These are phyloP conservation scores for Diploscapter pachys DNA, from an alignment of 1,140 invertebrate genomes.

Conservation along the genomic window DNA sequence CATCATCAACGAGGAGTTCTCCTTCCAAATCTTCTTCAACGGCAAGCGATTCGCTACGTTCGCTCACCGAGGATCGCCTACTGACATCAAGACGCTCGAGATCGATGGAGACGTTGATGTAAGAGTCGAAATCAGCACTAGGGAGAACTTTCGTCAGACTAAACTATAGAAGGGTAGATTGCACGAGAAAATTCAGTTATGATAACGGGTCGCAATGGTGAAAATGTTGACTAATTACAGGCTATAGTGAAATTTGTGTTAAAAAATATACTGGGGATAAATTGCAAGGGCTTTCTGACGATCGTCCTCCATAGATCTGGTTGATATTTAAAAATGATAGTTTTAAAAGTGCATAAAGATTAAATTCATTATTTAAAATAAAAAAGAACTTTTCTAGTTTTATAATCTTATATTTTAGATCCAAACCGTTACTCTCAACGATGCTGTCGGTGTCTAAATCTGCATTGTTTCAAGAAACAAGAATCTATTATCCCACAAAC, in stretches of 20 bases:
- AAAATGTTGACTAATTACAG: too few relatives aligned
- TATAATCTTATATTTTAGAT: neutral
- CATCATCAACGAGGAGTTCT: constrained; percentile 53
- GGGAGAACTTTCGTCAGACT: too few relatives aligned
- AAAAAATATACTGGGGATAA: too few relatives aligned
- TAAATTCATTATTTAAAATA: too few relatives aligned
- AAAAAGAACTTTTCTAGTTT: too few relatives aligned
- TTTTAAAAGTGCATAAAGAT: too few relatives aligned
- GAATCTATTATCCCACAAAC: too few relatives aligned
- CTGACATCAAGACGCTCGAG: constrained; percentile 41
- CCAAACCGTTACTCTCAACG: constrained; percentile 39
- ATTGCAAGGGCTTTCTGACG: too few relatives aligned
- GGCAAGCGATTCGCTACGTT: constrained; percentile 38
- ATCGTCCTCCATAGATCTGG: too few relatives aligned
- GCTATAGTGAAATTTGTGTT: too few relatives aligned
- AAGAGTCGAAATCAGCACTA: neutral
- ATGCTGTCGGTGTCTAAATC: constrained; percentile 30
- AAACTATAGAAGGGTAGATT: neutral
- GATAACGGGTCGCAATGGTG: too few relatives aligned
- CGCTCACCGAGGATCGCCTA: constrained; percentile 37
- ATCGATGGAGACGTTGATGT: constrained; percentile 43
- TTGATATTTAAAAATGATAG: too few relatives aligned
- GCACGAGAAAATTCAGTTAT: neutral
- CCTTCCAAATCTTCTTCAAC: constrained; percentile 42
- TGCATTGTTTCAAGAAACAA: neutral